phyloP scores from a whole-genome alignment of 2,888 invertebrate species.

The Platypus cylindrus region DNA sequence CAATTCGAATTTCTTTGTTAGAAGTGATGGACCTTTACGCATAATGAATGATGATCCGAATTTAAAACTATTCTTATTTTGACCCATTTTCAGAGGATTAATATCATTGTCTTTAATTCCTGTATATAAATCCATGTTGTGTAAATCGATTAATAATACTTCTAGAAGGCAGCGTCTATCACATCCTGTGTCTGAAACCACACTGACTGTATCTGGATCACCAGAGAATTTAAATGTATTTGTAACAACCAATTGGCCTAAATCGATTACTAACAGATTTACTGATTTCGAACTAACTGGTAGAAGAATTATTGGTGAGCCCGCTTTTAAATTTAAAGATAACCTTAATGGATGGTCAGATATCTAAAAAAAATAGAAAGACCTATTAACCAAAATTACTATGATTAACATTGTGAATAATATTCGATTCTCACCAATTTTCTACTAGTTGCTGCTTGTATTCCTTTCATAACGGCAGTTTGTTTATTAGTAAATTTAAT shows the following conservation, averaged over 20 bases:
- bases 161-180: conserved; percentile 52
- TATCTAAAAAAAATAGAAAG: conserved; percentile 20
- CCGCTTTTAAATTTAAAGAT: conserved; percentile 50
- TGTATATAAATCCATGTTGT: conserved; percentile 65
- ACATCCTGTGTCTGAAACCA: conserved; percentile 29
- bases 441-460: conserved; percentile 50
- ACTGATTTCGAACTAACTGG: conserved; percentile 73
- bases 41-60: conserved; percentile 41
- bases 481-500: conserved; percentile 65
- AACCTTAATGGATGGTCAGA: conserved; percentile 37
- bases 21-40: conserved; percentile 51
- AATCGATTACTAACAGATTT: conserved; percentile 65
- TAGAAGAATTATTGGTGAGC: conserved; percentile 72
- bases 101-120: conserved; percentile 35
- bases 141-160: conserved; percentile 57
- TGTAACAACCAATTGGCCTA: conserved; percentile 62
- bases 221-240: conserved; percentile 62
- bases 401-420: conserved; percentile 1
- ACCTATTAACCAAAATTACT: too few species aligned
- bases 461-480: conserved; percentile 58
- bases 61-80: conserved; percentile 21
- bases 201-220: conserved; percentile 41
- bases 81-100: conserved; percentile 18
- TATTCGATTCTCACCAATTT: conserved; percentile 36
- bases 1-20: conserved; percentile 73